Evolutionary conservation across 2,888 invertebrate species (phyloP).

Genomic region (Morpho deidamia): DNA sequence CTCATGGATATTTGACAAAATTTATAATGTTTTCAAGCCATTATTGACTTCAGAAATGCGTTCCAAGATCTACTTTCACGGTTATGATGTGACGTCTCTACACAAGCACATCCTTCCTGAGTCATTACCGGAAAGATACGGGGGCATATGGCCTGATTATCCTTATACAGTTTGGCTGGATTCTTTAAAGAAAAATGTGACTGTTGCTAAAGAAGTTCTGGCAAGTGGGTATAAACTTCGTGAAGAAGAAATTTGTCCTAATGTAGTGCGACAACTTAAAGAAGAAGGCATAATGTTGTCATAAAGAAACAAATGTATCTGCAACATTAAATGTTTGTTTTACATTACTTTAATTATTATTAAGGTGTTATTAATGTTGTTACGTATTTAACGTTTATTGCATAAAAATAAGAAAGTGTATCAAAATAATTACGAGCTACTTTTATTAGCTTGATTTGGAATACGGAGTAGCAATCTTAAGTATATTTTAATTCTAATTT

Average conservation of each 20-base stretch:
- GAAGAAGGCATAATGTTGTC: slow-evolving; percentile 50
- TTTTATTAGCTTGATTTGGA: no score
- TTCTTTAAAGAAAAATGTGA: slow-evolving; percentile 74
- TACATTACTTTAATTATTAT: no score
- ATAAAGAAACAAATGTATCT: slow-evolving; percentile 29
- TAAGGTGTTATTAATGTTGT: no score
- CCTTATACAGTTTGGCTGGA: slow-evolving; percentile 87
- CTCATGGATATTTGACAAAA: slow-evolving; percentile 89
- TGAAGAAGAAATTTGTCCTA: slow-evolving; percentile 53
- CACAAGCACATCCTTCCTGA: slow-evolving; percentile 85
- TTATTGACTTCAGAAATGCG: slow-evolving; percentile 83
- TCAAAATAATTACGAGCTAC: no score
- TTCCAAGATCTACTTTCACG: slow-evolving; percentile 83
- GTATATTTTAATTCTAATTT: no score
- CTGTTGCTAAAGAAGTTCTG: slow-evolving; percentile 80
- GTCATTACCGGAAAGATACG: slow-evolving; percentile 84
- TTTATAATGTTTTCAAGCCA: slow-evolving; percentile 88
- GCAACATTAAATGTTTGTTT: no score
- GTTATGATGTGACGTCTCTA: slow-evolving; percentile 83
- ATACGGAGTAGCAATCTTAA: no score
- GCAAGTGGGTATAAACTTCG: slow-evolving; percentile 80
- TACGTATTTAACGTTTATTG: no score
- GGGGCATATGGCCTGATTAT: slow-evolving; percentile 84
- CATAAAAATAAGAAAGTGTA: no score
- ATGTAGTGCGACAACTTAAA: slow-evolving; percentile 53